Conservation (phyloP, 2,888 invertebrate genomes). For the Ornithoptera alexandrae region DNA sequence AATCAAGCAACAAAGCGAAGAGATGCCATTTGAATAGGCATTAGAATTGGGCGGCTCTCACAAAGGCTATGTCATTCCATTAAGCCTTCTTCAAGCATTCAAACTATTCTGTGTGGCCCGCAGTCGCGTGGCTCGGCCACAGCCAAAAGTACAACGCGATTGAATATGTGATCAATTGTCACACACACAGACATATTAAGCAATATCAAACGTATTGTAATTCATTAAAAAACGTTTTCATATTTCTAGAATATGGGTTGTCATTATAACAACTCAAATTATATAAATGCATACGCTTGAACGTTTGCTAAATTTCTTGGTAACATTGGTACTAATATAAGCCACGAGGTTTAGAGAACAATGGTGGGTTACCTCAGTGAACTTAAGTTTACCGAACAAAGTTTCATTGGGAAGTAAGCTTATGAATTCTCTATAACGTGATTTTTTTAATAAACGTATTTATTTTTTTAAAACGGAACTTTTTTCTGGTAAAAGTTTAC, state of each 20-base stretch:
- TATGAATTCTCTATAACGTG: neutral
- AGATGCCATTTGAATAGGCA: slow-evolving; percentile 80
- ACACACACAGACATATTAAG: neutral
- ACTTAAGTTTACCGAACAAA: slow-evolving; percentile 18
- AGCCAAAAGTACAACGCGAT: slow-evolving; percentile 54
- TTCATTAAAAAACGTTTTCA: no score
- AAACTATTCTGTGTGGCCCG: slow-evolving; percentile 72
- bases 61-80: slow-evolving; percentile 79
- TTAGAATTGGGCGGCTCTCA: slow-evolving; percentile 78
- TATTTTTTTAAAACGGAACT: no score
- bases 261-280: neutral
- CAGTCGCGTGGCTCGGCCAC: slow-evolving; percentile 65
- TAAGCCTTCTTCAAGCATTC: slow-evolving; percentile 77
- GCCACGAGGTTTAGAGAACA: slow-evolving; percentile 27
- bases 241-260: no score
- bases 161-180: slow-evolving; percentile 74
- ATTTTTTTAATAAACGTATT: neutral
- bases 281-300: neutral
- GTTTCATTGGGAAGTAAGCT: slow-evolving; percentile 21
- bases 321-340: slow-evolving; percentile 10
- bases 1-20: slow-evolving; percentile 78
- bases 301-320: slow-evolving; percentile 6
- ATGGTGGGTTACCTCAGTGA: slow-evolving; percentile 18
- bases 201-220: neutral
- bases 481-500: no score